Evolutionary conservation across 2,888 invertebrate genomes (phyloP).

Genomic region (Leptura quadrifasciata): DNA sequence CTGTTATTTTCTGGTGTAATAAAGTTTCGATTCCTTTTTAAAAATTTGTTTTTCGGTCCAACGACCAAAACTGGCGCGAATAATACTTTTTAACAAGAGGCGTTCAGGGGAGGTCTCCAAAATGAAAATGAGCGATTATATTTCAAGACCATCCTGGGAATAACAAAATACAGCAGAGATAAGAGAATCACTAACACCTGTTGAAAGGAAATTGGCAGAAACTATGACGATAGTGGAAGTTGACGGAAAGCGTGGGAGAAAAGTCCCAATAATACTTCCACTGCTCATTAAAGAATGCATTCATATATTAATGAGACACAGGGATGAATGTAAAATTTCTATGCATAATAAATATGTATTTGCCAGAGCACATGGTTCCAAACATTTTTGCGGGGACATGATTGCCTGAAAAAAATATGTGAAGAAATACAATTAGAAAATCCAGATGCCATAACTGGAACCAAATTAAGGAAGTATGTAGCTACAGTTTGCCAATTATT

Average conservation of each 20-base stretch:
- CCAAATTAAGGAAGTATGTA: slow-evolving; percentile 26
- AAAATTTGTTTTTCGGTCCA: too few species aligned
- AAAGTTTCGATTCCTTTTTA: too few species aligned
- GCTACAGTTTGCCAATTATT: slow-evolving; percentile 23
- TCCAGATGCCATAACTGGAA: slow-evolving; percentile 21
- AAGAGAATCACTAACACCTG: slow-evolving; percentile 25
- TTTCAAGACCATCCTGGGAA: slow-evolving; percentile 20
- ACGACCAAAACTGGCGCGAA: slow-evolving; percentile 25
- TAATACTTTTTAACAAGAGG: slow-evolving; percentile 43
- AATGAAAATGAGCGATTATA: slow-evolving; percentile 37
- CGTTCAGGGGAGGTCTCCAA: slow-evolving; percentile 36
- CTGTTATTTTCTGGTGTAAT: too few species aligned
- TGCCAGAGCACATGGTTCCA: slow-evolving; percentile 16
- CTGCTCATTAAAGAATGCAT: slow-evolving; percentile 11
- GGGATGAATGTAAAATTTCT: not conserved
- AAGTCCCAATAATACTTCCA: slow-evolving; percentile 15
- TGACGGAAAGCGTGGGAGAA: slow-evolving; percentile 21
- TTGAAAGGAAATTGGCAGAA: slow-evolving; percentile 35
- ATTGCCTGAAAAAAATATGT: slow-evolving; percentile 9
- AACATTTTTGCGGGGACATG: slow-evolving; percentile 6
- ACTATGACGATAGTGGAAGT: not conserved
- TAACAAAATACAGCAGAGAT: slow-evolving; percentile 29
- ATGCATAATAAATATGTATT: slow-evolving; percentile 17
- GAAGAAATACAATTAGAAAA: slow-evolving; percentile 9
- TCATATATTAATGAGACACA: slow-evolving; percentile 11